These are phyloP conservation scores for Agrochola lychnidis DNA, from an alignment of 2,888 invertebrate genomes.

Conservation along the genomic window DNA sequence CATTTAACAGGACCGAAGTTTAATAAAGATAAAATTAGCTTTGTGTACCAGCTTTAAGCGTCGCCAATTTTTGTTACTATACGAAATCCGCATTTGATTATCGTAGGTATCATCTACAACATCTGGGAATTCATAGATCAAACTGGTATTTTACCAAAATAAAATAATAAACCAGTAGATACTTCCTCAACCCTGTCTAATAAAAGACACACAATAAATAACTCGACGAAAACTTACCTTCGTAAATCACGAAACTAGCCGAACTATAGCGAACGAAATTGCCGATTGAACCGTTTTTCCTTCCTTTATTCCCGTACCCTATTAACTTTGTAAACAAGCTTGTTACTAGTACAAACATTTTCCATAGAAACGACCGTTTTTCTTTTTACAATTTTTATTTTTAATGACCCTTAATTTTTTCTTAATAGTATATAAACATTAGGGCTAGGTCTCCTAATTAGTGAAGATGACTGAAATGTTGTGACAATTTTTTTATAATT, in stretches of 20 bases:
- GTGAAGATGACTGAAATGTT: conserved; percentile 8
- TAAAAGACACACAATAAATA: conserved; percentile 33
- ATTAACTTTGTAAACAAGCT: conserved; percentile 26
- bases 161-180: neutral
- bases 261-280: conserved; percentile 32
- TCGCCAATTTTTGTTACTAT: no score
- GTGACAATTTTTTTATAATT: conserved; percentile 27
- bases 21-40: no score
- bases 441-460: conserved; percentile 20
- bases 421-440: neutral
- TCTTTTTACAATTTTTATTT: conserved; percentile 20
- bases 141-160: neutral
- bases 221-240: conserved; percentile 34
- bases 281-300: conserved; percentile 17
- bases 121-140: neutral
- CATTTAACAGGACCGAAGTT: neutral
- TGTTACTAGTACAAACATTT: neutral
- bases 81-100: neutral
- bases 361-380: neutral
- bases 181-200: conserved; percentile 31
- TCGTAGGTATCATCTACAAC: neutral
- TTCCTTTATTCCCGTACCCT: conserved; percentile 6
- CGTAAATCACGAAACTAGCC: conserved; percentile 38
- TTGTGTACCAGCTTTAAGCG: no score
- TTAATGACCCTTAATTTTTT: conserved; percentile 17